Percentiles rank a stretch among this genome's conserved stretches.
Evolutionary conservation across 2,797 vertebrate species (phyloP).

Genomic region (Poecile montanus): DNA sequence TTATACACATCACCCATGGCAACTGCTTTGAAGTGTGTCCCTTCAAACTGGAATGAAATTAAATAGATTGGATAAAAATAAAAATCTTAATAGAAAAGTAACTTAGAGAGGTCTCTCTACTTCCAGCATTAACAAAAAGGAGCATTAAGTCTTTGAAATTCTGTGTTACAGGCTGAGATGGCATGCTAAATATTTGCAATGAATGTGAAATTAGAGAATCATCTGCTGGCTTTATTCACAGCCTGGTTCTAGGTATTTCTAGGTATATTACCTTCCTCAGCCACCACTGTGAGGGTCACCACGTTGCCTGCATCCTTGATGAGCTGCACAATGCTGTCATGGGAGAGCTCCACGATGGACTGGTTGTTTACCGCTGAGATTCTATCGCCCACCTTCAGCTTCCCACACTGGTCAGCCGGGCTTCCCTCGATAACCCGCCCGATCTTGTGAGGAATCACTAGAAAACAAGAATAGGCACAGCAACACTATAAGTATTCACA

Average conservation of each 20-base stretch:
- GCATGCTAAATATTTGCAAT: conserved; percentile 40
- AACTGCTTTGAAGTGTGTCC: background rate
- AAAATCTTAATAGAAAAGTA: conserved; percentile 13
- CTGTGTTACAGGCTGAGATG: background rate
- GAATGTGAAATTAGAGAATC: background rate
- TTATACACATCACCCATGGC: background rate
- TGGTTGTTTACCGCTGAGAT: conserved; percentile 95
- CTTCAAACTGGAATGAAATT: background rate
- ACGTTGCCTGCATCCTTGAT: conserved; percentile 94
- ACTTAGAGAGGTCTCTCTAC: background rate
- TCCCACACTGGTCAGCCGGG: conserved; percentile 91
- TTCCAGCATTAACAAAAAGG: conserved; percentile 9
- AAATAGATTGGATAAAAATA: background rate
- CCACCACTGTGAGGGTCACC: conserved; percentile 92
- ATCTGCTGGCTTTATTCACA: background rate
- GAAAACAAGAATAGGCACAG: background rate
- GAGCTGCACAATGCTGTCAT: conserved; percentile 95
- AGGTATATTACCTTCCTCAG: conserved; percentile 87
- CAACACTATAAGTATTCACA: background rate
- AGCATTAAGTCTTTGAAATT: conserved; percentile 32
- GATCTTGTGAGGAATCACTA: conserved; percentile 98
- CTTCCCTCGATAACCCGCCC: conserved; percentile 96
- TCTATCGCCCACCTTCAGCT: conserved; percentile 92
- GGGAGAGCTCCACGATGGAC: conserved; percentile 92
- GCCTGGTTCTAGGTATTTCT: conserved; percentile 28